These are phyloP conservation scores for Anhinga anhinga DNA, from an alignment of 2,113 vertebrate genomes.

Conservation along the genomic window DNA sequence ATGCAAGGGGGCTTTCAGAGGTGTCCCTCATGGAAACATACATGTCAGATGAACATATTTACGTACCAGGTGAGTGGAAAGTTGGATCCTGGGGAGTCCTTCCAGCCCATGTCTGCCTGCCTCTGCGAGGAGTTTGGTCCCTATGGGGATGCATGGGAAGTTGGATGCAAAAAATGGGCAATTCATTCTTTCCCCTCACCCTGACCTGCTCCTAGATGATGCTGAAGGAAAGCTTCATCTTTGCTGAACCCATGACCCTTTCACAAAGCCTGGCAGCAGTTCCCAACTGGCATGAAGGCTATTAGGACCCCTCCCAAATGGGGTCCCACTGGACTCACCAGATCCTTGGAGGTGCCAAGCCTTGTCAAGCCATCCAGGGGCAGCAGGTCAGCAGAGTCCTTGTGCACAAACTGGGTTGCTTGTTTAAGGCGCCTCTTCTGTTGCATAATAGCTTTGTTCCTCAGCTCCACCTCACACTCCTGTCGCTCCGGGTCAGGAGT, in stretches of 20 bases:
- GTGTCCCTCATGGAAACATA: background rate
- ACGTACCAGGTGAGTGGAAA: background rate
- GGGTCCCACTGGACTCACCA: constrained; percentile 82
- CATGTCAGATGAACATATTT: background rate
- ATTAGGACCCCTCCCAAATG: background rate
- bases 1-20: background rate
- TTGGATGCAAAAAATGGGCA: background rate
- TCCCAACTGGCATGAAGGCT: background rate
- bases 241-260: background rate
- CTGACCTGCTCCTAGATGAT: background rate
- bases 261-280: background rate
- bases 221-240: background rate
- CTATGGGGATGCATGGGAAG: background rate
- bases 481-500: constrained; percentile 63
- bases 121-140: background rate
- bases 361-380: constrained; percentile 93
- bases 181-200: background rate
- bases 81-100: background rate
- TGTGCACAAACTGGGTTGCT: constrained; percentile 92
- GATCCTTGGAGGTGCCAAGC: constrained; percentile 92
- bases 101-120: background rate
- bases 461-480: constrained; percentile 80
- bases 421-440: constrained; percentile 93
- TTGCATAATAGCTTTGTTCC: constrained; percentile 87
- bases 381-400: constrained; percentile 96